Evolutionary conservation across 2,888 invertebrate genomes (phyloP).

Genomic region (Drosophila incognita): DNA sequence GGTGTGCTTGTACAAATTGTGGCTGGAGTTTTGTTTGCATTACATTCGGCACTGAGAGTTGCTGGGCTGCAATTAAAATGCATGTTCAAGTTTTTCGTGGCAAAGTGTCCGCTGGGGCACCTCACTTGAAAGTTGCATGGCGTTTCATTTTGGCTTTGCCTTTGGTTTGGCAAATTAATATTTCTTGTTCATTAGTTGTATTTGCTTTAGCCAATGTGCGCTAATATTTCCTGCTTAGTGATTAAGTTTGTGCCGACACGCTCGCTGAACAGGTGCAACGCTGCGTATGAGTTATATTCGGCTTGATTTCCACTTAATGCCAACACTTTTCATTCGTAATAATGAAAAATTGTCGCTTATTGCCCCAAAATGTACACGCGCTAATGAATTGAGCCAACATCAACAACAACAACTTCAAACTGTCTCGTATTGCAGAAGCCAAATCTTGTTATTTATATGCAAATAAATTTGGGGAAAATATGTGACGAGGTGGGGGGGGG

Average conservation of each 20-base stretch:
- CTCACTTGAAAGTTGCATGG: conserved; percentile 59
- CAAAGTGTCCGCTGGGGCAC: conserved; percentile 60
- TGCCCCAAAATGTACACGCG: conserved; percentile 27
- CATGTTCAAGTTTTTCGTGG: conserved; percentile 75
- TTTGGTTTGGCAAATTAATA: conserved; percentile 63
- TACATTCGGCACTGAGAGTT: conserved; percentile 45
- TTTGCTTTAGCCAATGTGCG: conserved; percentile 62
- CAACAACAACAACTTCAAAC: neutral
- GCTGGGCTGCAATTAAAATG: conserved; percentile 72
- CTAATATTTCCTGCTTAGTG: conserved; percentile 76
- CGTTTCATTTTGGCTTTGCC: conserved; percentile 20
- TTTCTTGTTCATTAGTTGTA: conserved; percentile 78
- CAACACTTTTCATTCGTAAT: conserved; percentile 73
- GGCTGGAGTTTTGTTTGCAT: conserved; percentile 69
- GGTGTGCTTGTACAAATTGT: conserved; percentile 67
- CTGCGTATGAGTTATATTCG: conserved; percentile 68
- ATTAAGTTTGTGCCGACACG: conserved; percentile 57
- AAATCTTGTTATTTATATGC: conserved; percentile 59
- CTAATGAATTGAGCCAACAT: conserved; percentile 50
- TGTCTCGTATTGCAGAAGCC: conserved; percentile 42
- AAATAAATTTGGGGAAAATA: conserved; percentile 15
- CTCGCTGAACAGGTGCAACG: conserved; percentile 60
- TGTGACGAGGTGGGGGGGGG: accelerated
- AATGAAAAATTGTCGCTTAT: conserved; percentile 58
- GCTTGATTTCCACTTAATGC: conserved; percentile 57